Base-by-base conservation (phyloP, 23 tunicate genomes). In the Clavelina lepadiformis region DNA sequence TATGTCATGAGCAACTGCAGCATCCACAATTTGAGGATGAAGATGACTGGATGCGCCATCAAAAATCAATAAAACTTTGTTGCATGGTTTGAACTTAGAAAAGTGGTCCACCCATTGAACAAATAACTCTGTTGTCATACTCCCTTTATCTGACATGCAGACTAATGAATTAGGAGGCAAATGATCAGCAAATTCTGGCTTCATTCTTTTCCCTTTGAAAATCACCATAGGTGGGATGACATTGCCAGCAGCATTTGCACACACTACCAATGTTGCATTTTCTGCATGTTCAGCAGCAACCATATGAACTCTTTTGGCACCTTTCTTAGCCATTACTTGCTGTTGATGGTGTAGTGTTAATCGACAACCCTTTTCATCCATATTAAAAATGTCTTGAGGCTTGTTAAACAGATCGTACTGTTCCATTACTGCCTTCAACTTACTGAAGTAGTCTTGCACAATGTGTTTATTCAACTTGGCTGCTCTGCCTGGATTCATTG, bases 301-400 rank as follows among this genome's bases (percentile, higher is more conserved):
- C 35, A 45, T 22, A 46, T 45, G 57, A 5, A 45, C 72, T 5
- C 72, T 31, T 36, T 66, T 66, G 4, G 57, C 8, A 5, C 72
- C 72, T 46, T 46, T 66, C 30, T 25, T 25, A 25, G 72, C 57
- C 34, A 24, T 18, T 5, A 66, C 72, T 13, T 23, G 13, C 44
- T 66, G 72, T 27, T 66, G 72, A 27, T 66, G 72, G 57, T 46
- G 72, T 21, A 66, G 3, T 6, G 72, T 66, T 19, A 66, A 28
- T 33, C 72, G 28, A 46, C 72, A 66, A 4, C 72, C 72, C 25
- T 66, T 66, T 28, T 66, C 72, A 28, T 66, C 57, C 72, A 66
- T 66, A 44, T 66, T 66, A 26, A 22, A 66, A 46, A 46, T 66
- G 18, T 25, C 3, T 22, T 37, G 6, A 24, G 72, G 72, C 30